Evolutionary conservation across 2,888 invertebrate genomes (phyloP).

Genomic region (Digitonthophagus gazella): DNA sequence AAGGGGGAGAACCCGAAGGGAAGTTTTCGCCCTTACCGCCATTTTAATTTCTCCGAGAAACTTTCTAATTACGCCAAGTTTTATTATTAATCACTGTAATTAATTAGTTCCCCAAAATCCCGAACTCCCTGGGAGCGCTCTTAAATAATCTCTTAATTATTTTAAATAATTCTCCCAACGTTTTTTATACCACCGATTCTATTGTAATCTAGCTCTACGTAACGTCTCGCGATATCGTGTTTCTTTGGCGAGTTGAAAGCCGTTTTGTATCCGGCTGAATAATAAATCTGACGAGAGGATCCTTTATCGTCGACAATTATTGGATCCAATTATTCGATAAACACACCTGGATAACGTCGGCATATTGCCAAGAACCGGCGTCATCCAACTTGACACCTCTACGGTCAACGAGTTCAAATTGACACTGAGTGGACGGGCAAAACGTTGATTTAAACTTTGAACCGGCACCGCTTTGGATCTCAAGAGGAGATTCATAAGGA

Average conservation of each 20-base stretch:
- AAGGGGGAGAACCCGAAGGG: background rate
- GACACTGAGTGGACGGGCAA: too few species aligned
- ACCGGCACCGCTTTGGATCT: too few species aligned
- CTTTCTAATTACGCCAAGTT: constrained; percentile 59
- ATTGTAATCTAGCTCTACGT: too few species aligned
- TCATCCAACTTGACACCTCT: too few species aligned
- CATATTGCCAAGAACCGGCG: too few species aligned
- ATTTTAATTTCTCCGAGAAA: constrained; percentile 57
- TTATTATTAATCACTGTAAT: constrained; percentile 62
- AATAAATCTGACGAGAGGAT: background rate
- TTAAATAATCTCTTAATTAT: background rate
- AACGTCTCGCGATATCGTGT: background rate
- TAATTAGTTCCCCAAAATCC: constrained; percentile 51
- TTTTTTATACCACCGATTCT: too few species aligned
- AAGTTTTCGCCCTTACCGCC: constrained; percentile 35
- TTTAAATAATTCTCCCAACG: background rate
- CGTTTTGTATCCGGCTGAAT: background rate
- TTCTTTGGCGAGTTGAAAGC: constrained; percentile 1
- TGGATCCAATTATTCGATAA: constrained; percentile 41
- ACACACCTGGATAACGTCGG: constrained; percentile 40
- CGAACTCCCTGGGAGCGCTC: background rate
- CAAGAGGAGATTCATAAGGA: background rate
- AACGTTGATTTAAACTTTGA: background rate
- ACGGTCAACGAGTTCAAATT: too few species aligned
- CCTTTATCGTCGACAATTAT: constrained; percentile 33